Percentiles rank a stretch among this genome's conserved stretches.
Conservation (phyloP, 2,113 vertebrate species). For the Pteronura brasiliensis region DNA sequence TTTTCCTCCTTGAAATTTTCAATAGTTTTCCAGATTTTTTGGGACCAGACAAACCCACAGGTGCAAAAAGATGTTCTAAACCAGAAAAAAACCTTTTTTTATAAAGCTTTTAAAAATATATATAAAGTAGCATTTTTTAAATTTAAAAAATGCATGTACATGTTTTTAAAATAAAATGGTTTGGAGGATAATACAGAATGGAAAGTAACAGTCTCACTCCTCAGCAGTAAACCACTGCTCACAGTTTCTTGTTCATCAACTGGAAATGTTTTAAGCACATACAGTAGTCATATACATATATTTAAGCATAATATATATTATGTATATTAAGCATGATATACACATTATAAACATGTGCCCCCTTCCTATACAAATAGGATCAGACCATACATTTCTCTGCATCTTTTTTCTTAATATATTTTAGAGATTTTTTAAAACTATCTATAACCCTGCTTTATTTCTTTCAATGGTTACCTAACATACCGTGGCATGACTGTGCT, state of each 20-base stretch:
- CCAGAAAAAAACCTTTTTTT: background rate
- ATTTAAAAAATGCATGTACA: background rate
- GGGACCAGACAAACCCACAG: slow-evolving; percentile 87
- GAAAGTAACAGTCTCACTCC: background rate
- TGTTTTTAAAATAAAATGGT: background rate
- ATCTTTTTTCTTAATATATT: background rate
- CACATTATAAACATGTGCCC: background rate
- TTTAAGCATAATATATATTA: background rate
- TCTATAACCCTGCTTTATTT: background rate
- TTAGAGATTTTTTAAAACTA: background rate
- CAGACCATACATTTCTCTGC: background rate
- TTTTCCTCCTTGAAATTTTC: slow-evolving; percentile 85
- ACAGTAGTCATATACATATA: background rate
- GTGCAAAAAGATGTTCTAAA: slow-evolving; percentile 87
- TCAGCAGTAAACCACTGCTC: slow-evolving; percentile 14
- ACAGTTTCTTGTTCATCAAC: background rate
- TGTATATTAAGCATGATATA: background rate
- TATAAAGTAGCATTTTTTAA: background rate
- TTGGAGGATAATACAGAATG: background rate
- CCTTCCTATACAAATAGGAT: background rate
- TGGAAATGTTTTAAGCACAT: background rate
- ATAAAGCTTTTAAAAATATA: background rate
- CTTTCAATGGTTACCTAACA: background rate
- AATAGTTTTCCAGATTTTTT: slow-evolving; percentile 89
- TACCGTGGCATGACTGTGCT: background rate